Evolutionary conservation across 2,797 vertebrate species (phyloP).

Genomic region (Darevskia nairensis): DNA sequence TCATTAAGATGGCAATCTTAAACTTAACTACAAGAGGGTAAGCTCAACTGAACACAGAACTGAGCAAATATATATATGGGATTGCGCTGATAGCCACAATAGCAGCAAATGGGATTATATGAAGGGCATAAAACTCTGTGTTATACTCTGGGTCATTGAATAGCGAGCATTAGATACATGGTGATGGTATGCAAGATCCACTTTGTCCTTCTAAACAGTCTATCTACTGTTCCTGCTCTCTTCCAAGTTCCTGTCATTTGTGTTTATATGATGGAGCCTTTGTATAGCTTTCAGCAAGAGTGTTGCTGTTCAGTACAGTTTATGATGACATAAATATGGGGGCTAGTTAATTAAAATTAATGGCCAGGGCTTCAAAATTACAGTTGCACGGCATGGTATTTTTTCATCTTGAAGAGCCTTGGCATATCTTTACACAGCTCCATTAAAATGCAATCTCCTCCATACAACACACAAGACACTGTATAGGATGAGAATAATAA

Average conservation of each 20-base stretch:
- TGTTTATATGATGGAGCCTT: constrained; percentile 8
- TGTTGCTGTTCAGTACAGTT: neutral
- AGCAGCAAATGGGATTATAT: neutral
- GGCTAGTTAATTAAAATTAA: constrained; percentile 15
- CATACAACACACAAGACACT: neutral
- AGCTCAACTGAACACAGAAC: neutral
- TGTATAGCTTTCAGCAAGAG: accelerated
- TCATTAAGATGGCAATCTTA: neutral
- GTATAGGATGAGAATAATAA: neutral
- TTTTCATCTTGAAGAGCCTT: neutral
- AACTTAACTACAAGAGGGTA: neutral
- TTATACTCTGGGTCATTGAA: neutral
- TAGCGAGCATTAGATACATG: neutral
- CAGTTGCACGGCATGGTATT: neutral
- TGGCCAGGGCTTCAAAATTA: too few species aligned
- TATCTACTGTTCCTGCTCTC: constrained; percentile 4
- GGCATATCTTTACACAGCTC: neutral
- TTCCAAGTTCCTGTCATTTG: constrained; percentile 12
- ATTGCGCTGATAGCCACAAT: neutral
- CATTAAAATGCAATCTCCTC: neutral
- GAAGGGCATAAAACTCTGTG: neutral
- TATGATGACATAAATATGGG: neutral
- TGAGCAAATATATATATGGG: neutral
- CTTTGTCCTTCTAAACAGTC: neutral
- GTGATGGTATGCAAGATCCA: neutral